These are phyloP conservation scores for Agriotes lineatus DNA, from an alignment of 2,888 invertebrate species.

Conservation along the genomic window DNA sequence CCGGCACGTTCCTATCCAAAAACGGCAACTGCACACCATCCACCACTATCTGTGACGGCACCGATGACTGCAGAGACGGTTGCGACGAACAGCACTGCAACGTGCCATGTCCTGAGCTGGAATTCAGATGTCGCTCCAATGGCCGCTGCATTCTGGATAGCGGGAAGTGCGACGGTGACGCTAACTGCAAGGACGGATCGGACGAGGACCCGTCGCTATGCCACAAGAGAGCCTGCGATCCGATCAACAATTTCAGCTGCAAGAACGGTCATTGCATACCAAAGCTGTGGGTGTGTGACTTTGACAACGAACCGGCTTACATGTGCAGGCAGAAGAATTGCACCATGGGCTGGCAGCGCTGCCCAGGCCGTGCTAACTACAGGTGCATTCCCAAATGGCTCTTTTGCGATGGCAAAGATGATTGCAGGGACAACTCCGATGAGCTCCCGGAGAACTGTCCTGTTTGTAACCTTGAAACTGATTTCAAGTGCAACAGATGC, in stretches of 20 bases:
- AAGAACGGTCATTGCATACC: conserved; percentile 95
- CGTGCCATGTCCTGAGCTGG: conserved; percentile 86
- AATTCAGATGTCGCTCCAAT: conserved; percentile 90
- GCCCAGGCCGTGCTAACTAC: conserved; percentile 93
- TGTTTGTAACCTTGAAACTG: conserved; percentile 86
- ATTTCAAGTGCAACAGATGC: conserved; percentile 87
- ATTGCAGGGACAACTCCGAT: conserved; percentile 95
- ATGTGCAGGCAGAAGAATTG: conserved; percentile 93
- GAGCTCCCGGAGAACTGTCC: conserved; percentile 93
- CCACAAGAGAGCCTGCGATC: conserved; percentile 84
- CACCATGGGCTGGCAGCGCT: conserved; percentile 94
- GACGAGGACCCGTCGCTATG: conserved; percentile 93
- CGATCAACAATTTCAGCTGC: conserved; percentile 87
- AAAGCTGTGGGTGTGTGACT: conserved; percentile 95
- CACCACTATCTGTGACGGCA: conserved; percentile 93
- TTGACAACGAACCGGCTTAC: conserved; percentile 93
- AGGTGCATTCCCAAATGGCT: conserved; percentile 98
- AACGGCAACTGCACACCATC: conserved; percentile 94
- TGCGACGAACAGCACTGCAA: conserved; percentile 90
- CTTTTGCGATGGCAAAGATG: conserved; percentile 98
- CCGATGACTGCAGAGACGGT: conserved; percentile 92
- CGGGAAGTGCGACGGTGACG: conserved; percentile 95
- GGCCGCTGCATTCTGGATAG: conserved; percentile 90
- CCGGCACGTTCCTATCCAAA: conserved; percentile 94
- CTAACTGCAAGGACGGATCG: conserved; percentile 92